These are phyloP conservation scores for Manis pentadactyla DNA, from an alignment of 2,797 vertebrate species.

Conservation along the genomic window DNA sequence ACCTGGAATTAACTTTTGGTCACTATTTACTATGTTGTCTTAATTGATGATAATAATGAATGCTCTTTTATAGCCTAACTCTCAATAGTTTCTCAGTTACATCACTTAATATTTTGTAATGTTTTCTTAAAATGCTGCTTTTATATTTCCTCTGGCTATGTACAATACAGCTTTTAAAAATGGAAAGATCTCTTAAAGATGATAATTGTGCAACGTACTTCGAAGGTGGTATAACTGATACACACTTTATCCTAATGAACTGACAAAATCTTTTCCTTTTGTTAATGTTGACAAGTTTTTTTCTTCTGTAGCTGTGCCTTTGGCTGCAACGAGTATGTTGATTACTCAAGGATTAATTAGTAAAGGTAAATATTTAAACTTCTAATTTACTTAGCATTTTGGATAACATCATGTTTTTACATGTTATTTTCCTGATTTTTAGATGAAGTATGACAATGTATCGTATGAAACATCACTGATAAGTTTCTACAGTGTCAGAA, in stretches of 20 bases:
- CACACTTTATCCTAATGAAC: neutral
- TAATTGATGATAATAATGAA: constrained; percentile 9
- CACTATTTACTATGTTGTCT: neutral
- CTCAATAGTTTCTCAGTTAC: constrained; percentile 24
- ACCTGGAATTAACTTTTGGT: neutral
- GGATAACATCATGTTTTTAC: constrained; percentile 27
- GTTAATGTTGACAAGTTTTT: constrained; percentile 71
- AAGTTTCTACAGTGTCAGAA: neutral
- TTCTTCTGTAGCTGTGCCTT: constrained; percentile 87
- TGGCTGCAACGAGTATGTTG: constrained; percentile 88
- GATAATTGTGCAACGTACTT: neutral
- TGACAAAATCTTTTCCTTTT: neutral
- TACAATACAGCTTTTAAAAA: constrained; percentile 34
- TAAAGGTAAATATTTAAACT: constrained; percentile 87
- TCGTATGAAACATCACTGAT: constrained; percentile 16
- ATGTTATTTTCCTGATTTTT: constrained; percentile 62
- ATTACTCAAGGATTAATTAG: constrained; percentile 89
- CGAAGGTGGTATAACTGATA: neutral
- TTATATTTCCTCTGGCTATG: neutral
- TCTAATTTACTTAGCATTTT: constrained; percentile 57
- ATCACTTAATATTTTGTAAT: constrained; percentile 37
- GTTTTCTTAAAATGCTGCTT: constrained; percentile 27
- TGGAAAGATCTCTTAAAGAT: constrained; percentile 6
- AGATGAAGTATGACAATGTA: neutral
- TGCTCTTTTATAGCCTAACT: neutral